Conservation (phyloP, 2,113 vertebrate genomes). For the Amblyornis subalaris region DNA sequence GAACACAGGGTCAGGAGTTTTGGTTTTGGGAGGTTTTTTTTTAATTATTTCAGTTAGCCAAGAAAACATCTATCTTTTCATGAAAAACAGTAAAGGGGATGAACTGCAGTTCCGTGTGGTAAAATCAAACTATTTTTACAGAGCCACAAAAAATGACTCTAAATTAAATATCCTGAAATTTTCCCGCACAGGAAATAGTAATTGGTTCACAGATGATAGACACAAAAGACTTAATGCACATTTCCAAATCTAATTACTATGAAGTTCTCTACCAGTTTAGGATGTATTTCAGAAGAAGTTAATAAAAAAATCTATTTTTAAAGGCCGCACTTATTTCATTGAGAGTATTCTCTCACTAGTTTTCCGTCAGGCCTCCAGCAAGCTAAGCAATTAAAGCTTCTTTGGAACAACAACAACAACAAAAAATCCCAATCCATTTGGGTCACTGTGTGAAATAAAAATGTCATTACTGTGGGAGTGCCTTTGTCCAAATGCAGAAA, state of each 20-base stretch:
- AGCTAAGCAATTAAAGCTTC: conserved; percentile 1
- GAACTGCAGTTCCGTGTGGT: not conserved
- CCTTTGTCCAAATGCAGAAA: not conserved
- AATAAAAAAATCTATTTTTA: not conserved
- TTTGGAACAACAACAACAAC: not conserved
- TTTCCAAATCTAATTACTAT: not conserved
- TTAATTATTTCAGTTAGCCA: not conserved
- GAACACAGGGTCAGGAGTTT: not conserved
- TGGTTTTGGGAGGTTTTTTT: not conserved
- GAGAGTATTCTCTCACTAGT: not conserved
- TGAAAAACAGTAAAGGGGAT: not conserved
- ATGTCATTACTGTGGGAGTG: not conserved
- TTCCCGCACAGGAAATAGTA: not conserved
- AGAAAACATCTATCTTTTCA: not conserved
- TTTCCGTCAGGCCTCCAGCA: not conserved
- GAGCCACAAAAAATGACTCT: not conserved
- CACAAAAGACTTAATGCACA: not conserved
- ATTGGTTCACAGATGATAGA: not conserved
- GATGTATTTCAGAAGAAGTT: not conserved
- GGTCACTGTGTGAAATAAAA: conserved; percentile 10
- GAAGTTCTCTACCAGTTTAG: not conserved
- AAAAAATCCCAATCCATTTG: not conserved
- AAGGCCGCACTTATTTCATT: not conserved
- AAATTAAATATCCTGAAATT: not conserved
- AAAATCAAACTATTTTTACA: not conserved